Base-by-base conservation (phyloP, 2,797 vertebrate species). In the Pogonophryne albipinna region DNA sequence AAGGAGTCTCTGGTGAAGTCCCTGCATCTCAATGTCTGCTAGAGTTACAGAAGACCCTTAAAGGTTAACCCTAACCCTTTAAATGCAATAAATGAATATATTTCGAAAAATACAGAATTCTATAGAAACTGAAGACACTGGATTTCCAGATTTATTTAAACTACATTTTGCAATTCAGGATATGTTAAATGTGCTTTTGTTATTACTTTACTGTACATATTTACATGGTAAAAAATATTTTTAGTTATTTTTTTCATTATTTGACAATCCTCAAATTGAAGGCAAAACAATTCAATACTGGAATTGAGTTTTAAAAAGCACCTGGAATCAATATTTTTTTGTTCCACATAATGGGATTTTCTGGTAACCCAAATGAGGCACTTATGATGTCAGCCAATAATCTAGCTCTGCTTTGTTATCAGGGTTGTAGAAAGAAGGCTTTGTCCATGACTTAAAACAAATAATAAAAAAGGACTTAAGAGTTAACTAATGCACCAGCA, bases 281-380 rank as follows among this genome's bases (percentile, higher is more conserved):
- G 19, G 51, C 10, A 44, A 56, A 38, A n/a, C 6, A 47, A 62
- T 72, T 57, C 23, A 42, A 46, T 17, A 8, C 20, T 14, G 38
- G 27, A 75, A 66, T 27, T 56, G 23, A 56, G 65, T 67, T 47
- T 42, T 9, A 45, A 52, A 56, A 73, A 42, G 10, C 11, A 14
- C 42, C 16, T 59, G 59, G 58, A 53, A 64, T 72, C 59, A 44
- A 12, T 63, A 45, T 27, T 23, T 67, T 27, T 72, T 64, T 23
- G 44, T 71, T 79, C 41, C 62, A n/a, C 44, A 53, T 55, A 65
- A 62, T 46, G 68, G 20, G 34, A 71, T 61, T 15, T 47, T 47
- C 23, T 34, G 52, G 23, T 51, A 71, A 71, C 47, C 58, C 71
- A 47, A 15, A 15, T 19, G 51, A n/a, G 31, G 17, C 0, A 0